Conservation (phyloP, 2,888 invertebrate genomes). For the Cataglyphis livida region DNA sequence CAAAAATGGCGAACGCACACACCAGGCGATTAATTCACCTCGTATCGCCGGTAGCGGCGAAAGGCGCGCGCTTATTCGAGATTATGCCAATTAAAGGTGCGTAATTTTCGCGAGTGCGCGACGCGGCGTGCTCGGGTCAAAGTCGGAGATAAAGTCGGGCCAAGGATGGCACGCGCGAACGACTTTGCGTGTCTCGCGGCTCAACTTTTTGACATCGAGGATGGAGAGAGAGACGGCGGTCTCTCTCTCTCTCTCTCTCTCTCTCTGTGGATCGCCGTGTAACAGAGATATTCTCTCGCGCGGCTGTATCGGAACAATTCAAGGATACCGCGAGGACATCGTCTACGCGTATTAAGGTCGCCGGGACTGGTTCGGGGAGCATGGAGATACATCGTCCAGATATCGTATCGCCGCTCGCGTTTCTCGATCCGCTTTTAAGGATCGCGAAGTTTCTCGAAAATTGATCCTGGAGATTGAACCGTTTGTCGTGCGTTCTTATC, state of each 20-base stretch:
- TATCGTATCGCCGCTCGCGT: slow-evolving; percentile 19
- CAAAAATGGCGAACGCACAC: slow-evolving; percentile 28
- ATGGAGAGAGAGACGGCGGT: not conserved
- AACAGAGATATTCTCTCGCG: slow-evolving; percentile 11
- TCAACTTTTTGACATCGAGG: not conserved
- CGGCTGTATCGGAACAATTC: slow-evolving; percentile 48
- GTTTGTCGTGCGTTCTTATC: not conserved
- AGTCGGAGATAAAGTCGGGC: slow-evolving; percentile 44
- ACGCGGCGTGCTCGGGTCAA: slow-evolving; percentile 27
- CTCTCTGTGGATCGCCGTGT: not conserved
- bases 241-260: not conserved
- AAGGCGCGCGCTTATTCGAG: slow-evolving; percentile 17
- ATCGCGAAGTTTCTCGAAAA: slow-evolving; percentile 25
- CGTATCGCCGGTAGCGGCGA: slow-evolving; percentile 11
- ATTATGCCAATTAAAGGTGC: slow-evolving; percentile 43
- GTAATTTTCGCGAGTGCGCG: slow-evolving; percentile 33
- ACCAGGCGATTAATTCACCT: slow-evolving; percentile 40
- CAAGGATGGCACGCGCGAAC: slow-evolving; percentile 47
- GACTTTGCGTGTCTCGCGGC: slow-evolving; percentile 32
- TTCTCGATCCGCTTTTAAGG: slow-evolving; percentile 5
- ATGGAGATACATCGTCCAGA: slow-evolving; percentile 40
- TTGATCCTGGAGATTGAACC: slow-evolving; percentile 22
- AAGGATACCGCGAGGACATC: slow-evolving; percentile 60
- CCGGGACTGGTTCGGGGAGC: slow-evolving; percentile 51
- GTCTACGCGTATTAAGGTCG: slow-evolving; percentile 58